Base-by-base conservation (phyloP, 2,888 invertebrate genomes). In the Eilema caniola region DNA sequence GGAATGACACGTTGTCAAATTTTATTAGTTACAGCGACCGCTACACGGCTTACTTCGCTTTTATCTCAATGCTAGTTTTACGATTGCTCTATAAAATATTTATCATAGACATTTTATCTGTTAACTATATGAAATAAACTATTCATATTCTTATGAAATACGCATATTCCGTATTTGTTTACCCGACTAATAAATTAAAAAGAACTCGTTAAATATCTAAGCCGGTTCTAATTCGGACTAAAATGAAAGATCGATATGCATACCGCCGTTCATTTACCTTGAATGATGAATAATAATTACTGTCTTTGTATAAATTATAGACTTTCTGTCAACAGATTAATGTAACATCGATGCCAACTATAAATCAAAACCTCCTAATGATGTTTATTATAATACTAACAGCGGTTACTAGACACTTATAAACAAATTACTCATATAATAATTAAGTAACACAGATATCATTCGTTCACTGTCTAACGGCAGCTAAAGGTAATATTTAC, bases 131-230 rank as follows among this genome's bases (percentile, higher is more conserved):
- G 85, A 90, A 92, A 90, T 88, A 86, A 89, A 86, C 88, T 86
- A 89, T 89, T 92, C 90, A 93, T 93, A 92, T 90, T 91, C 88
- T 89, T 90, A 93, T 93, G 91, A 92, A 91, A 92, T 89, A 90
- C 85, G 79, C 77, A 85, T 85, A 85, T 87, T 86, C 85, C 85
- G 78, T 88, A 86, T 90, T 89, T 91, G 89, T 90, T 90, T 89
- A 86, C 83, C 86, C 84, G 81, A 75, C 81, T 90, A 89, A 90
- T 90, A 88, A 90, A 92, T 89, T 88, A 77, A 89, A 83, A 68
- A 80, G 87, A 92, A 90, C 91, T 89, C 78, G 90, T 90, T 89
- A 86, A 82, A 85, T 75, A 81, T 82, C 82, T 79, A 79, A 90
- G 85, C 93, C 90, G 92, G 93, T 93, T 91, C 85, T 85, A 83